Evolutionary conservation across 2,888 invertebrate genomes (phyloP).

Genomic region (Smittia sp.): DNA sequence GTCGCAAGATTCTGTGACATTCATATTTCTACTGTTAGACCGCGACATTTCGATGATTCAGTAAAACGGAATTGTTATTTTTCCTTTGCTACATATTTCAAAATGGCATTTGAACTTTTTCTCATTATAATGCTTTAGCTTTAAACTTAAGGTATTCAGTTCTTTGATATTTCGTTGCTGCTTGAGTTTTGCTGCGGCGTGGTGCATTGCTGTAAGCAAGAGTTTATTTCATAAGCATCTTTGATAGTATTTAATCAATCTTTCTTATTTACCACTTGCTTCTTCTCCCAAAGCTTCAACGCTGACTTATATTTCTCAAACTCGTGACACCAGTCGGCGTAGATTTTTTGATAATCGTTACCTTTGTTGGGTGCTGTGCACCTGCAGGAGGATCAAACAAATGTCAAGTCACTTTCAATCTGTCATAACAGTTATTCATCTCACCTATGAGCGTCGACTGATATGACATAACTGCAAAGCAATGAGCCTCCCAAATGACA

Average conservation of each 20-base stretch:
- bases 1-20: neutral
- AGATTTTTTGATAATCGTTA: constrained; percentile 90
- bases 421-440: constrained; percentile 42
- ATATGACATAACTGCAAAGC: constrained; percentile 86
- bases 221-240: too few relatives aligned
- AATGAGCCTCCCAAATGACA: constrained; percentile 86
- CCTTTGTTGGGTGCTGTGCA: constrained; percentile 87
- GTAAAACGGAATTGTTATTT: neutral
- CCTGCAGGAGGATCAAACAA: constrained; percentile 48
- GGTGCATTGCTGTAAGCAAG: constrained; percentile 37
- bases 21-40: neutral
- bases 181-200: constrained; percentile 26
- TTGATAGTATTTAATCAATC: neutral
- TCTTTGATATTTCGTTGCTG: constrained; percentile 30
- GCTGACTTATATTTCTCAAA: constrained; percentile 96
- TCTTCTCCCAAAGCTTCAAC: constrained; percentile 92
- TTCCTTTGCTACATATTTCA: neutral
- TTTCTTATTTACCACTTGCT: constrained; percentile 74
- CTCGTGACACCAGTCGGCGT: constrained; percentile 98
- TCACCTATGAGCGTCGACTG: constrained; percentile 83
- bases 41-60: neutral
- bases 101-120: constrained; percentile 41
- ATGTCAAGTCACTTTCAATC: neutral
- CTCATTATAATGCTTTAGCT: constrained; percentile 30
- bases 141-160: constrained; percentile 21